Percentiles rank a stretch among this genome's conserved stretches.
Conservation (phyloP, 2,113 vertebrate species). For the Uria aalge region DNA sequence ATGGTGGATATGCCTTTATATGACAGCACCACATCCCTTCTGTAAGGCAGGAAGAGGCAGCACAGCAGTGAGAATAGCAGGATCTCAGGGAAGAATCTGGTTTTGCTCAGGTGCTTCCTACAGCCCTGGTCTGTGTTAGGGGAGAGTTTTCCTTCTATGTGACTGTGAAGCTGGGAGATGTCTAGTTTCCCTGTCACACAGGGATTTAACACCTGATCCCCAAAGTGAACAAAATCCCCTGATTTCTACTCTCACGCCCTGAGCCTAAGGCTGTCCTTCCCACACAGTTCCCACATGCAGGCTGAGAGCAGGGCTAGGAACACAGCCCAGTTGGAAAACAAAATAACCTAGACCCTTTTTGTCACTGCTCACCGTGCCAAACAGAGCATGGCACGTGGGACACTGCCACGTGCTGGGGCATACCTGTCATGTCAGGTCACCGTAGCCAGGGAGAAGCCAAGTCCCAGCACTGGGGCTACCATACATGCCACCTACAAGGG, state of each 20-base stretch:
- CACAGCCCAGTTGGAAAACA: background rate
- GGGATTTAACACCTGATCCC: background rate
- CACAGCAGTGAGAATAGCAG: background rate
- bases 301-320: background rate
- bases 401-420: accelerated
- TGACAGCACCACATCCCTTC: background rate
- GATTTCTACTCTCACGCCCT: background rate
- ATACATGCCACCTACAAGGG: background rate
- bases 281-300: accelerated
- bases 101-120: background rate
- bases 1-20: background rate
- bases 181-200: background rate
- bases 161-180: background rate
- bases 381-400: background rate
- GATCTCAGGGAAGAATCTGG: background rate
- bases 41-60: background rate
- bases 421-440: background rate
- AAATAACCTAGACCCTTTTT: background rate
- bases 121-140: background rate
- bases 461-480: background rate
- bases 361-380: background rate
- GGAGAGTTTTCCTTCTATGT: background rate
- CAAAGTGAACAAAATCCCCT: background rate
- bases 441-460: background rate
- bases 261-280: background rate